Conservation (phyloP, 2,888 invertebrate species). For the Disparrhopalites patrizii region DNA sequence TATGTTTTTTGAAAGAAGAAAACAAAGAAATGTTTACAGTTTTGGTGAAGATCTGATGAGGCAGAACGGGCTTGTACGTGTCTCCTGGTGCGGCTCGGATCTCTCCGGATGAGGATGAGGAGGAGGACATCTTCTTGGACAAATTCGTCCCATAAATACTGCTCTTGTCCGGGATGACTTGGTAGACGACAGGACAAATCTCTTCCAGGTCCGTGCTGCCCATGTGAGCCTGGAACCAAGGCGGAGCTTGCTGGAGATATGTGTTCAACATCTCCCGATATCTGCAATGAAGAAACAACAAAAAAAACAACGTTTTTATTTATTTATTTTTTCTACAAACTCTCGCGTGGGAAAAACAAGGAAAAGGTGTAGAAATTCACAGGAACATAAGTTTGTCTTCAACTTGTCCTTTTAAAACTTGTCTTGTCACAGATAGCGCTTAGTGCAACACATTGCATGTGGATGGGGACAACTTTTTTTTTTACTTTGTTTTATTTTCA, state of each 20-base stretch:
- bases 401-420: too few relatives aligned
- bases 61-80: constrained; percentile 43
- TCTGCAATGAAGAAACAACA: constrained; percentile 27
- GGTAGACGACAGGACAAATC: constrained; percentile 45
- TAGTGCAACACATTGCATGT: too few relatives aligned
- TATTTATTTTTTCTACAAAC: too few relatives aligned
- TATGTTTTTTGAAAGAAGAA: not conserved
- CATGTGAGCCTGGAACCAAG: constrained; percentile 45
- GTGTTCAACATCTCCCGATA: constrained; percentile 47
- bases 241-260: constrained; percentile 44
- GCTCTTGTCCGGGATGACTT: constrained; percentile 42
- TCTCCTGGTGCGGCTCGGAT: constrained; percentile 35
- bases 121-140: constrained; percentile 31
- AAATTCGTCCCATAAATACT: constrained; percentile 43
- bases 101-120: constrained; percentile 28
- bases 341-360: too few relatives aligned
- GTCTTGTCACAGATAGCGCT: too few relatives aligned
- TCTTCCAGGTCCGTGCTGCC: constrained; percentile 46
- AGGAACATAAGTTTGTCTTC: too few relatives aligned
- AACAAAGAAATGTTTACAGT: constrained; percentile 31
- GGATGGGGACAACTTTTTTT: too few relatives aligned
- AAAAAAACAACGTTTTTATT: too few relatives aligned
- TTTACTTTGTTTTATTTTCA: too few relatives aligned
- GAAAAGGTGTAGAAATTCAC: too few relatives aligned
- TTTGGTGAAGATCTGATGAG: constrained; percentile 47